Conservation (phyloP, 1,140 invertebrate genomes). For the Saxidomus purpurata region DNA sequence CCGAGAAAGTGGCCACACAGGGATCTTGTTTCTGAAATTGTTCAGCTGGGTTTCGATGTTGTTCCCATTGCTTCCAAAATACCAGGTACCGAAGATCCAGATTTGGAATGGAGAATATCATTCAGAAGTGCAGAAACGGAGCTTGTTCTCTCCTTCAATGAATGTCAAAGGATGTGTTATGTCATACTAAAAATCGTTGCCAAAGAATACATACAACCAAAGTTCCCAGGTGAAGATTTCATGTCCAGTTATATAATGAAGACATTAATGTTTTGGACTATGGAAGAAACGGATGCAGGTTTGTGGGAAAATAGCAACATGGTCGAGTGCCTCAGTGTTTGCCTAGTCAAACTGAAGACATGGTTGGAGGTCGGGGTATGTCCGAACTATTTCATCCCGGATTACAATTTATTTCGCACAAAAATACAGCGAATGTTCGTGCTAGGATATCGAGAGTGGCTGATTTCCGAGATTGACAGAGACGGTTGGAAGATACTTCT, state of each 20-base stretch:
- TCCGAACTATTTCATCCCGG: neutral
- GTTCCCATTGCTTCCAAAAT: neutral
- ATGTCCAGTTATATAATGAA: constrained; percentile 6
- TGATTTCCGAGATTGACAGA: neutral
- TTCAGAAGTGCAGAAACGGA: neutral
- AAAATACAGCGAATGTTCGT: neutral
- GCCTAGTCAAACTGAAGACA: neutral
- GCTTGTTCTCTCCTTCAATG: neutral
- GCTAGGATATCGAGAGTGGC: neutral
- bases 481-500: neutral
- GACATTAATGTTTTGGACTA: neutral
- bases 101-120: constrained; percentile 3
- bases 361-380: neutral
- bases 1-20: neutral
- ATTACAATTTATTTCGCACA: neutral
- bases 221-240: constrained; percentile 2
- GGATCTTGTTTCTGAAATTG: neutral
- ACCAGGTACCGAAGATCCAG: neutral
- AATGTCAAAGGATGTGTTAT: neutral
- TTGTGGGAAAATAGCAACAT: neutral
- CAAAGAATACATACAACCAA: neutral
- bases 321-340: neutral
- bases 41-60: neutral
- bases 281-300: neutral
- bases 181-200: neutral